Percentiles rank a stretch among this genome's conserved stretches.
These are phyloP conservation scores for Stichopus horrens DNA, from an alignment of 53 echinoderm and acorn worm species.

Conservation along the genomic window DNA sequence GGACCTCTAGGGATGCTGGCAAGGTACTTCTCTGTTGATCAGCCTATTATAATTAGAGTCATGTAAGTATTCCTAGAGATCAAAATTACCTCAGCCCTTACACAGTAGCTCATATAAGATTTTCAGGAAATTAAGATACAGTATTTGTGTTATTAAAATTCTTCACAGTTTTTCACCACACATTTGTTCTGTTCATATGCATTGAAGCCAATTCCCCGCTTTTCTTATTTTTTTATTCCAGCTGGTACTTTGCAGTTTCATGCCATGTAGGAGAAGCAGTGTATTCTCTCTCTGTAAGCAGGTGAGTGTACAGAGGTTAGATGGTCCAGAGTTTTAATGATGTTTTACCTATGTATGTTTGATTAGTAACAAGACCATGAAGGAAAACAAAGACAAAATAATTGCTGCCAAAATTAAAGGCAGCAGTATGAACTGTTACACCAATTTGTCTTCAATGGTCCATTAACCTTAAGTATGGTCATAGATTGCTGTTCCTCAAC, in stretches of 20 bases:
- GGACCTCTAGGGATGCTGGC: constrained; percentile 57
- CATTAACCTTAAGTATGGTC: no score
- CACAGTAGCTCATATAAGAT: background rate
- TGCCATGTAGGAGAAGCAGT: constrained; percentile 8
- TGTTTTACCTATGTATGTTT: background rate
- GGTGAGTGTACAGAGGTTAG: constrained; percentile 13
- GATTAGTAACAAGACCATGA: background rate
- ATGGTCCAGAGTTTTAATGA: no score
- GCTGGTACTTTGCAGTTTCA: constrained; percentile 27
- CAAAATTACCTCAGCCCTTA: no score
- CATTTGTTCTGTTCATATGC: no score
- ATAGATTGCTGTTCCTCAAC: no score
- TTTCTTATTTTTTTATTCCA: background rate
- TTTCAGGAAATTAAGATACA: background rate
- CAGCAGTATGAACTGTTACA: no score
- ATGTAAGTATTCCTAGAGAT: constrained; percentile 42
- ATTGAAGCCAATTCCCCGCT: background rate
- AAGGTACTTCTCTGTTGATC: constrained; percentile 48
- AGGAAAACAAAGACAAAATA: background rate
- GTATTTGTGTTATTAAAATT: background rate
- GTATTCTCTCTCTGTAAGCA: constrained; percentile 23
- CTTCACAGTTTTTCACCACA: no score
- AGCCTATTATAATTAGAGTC: constrained; percentile 40
- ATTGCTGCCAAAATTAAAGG: no score
- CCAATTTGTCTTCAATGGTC: no score